Evolutionary conservation across 2,888 invertebrate genomes (phyloP), one percentile per base, ranked within the genome.

Genomic region (Flexamia atlantica): DNA sequence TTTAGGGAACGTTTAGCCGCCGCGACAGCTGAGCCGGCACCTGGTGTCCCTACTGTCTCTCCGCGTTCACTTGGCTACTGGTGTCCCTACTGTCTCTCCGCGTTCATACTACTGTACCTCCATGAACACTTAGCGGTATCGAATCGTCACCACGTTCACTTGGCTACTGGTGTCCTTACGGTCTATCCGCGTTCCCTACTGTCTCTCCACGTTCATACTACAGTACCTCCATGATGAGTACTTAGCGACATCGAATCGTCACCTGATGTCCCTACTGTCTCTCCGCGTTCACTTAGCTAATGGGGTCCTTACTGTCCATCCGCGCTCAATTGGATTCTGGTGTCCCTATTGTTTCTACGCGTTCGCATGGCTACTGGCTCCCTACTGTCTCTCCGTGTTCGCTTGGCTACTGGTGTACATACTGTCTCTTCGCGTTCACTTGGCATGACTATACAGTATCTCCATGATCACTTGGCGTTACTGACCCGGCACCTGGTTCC

Each of bases 41-140:
- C 57, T 57, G 57, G 57, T 57, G 57, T 25, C 57, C 46, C 57
- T 64, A 64, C 64, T 64, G 64, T 64, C 28, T 17, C 30, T 64
- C 64, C 64, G n/a, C 25, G 30, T 30, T 64, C 28, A 17, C 25
- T 64, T 64, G 64, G 64, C 64, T 10, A 23, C 23, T 2, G 12
- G n/a, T n/a, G n/a, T 17, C 17, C 12, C 12, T 46, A 46, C 46
- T 46, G 46, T 46, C 46, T 17, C 46, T 46, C 12, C 46, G 3
- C 7, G 46, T 2, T 36, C 36, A n/a, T n/a, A n/a, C n/a, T n/a
- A n/a, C n/a, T n/a, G n/a, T n/a, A n/a, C n/a, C n/a, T n/a, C n/a
- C n/a, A n/a, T n/a, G n/a, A n/a, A n/a, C n/a, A n/a, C n/a, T n/a
- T n/a, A n/a, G n/a, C n/a, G n/a, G n/a, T n/a, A n/a, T n/a, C n/a